Evolutionary conservation across 1,140 invertebrate species (phyloP).

Genomic region (Sarcophaga bullata): DNA sequence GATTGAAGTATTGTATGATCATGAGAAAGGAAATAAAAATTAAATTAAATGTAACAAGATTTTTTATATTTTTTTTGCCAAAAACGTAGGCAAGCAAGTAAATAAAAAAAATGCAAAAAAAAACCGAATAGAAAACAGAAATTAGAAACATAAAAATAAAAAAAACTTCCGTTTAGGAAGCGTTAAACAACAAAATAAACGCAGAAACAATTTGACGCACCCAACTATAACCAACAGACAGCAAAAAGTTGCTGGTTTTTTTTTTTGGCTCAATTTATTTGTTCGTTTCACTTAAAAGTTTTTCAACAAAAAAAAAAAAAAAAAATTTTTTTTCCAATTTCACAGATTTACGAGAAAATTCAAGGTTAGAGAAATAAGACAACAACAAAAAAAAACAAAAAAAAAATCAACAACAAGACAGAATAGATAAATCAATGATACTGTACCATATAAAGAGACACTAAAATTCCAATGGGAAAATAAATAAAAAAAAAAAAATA

Average conservation of each 20-base stretch:
- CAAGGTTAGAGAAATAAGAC: not conserved
- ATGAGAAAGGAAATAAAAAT: too few species aligned
- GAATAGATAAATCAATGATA: too few species aligned
- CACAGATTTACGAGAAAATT: not conserved
- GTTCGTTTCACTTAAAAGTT: conserved; percentile 13
- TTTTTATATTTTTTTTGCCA: too few species aligned
- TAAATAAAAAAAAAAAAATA: not conserved
- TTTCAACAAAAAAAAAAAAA: not conserved
- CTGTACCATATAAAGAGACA: not conserved
- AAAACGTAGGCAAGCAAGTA: too few species aligned
- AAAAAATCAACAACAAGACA: not conserved
- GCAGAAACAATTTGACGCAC: too few species aligned
- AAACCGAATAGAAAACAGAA: too few species aligned
- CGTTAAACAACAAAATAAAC: not conserved
- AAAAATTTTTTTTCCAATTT: not conserved
- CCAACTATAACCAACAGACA: too few species aligned
- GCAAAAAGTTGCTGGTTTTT: not conserved
- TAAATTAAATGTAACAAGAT: too few species aligned
- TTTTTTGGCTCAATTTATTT: not conserved
- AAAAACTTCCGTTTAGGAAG: conserved; percentile 23
- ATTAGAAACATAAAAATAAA: not conserved
- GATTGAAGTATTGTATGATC: too few species aligned
- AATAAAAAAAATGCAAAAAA: too few species aligned
- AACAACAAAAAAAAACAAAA: not conserved
- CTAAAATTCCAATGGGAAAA: not conserved